These are phyloP conservation scores for Euwallacea fornicatus DNA, from an alignment of 1,140 invertebrate species.

Conservation along the genomic window DNA sequence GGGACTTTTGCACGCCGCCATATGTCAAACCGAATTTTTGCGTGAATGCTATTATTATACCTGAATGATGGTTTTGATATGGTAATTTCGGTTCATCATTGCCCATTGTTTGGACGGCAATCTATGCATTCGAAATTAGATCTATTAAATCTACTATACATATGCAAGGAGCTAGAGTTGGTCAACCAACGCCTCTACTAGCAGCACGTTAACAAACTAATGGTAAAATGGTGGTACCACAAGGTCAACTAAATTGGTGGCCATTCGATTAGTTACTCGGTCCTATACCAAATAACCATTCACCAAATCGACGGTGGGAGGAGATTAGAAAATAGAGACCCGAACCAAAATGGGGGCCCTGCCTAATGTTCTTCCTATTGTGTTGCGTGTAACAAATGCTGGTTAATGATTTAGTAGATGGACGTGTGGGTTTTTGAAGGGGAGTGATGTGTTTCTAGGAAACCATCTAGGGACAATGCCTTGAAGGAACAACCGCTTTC, in stretches of 20 bases:
- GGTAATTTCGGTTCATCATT: conserved; percentile 9
- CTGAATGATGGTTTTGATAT: conserved; percentile 12
- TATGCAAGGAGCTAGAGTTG: too few species aligned
- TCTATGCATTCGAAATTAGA: background rate
- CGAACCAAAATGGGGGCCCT: conserved; percentile 6
- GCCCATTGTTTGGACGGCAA: conserved; percentile 2
- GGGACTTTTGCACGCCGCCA: conserved; percentile 16
- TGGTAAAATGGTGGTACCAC: too few species aligned
- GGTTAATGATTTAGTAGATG: conserved; percentile 17
- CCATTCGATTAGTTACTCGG: conserved; percentile 12
- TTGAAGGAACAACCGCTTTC: too few species aligned
- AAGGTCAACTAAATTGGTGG: background rate
- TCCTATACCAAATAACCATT: conserved; percentile 11
- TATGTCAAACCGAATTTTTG: conserved; percentile 18
- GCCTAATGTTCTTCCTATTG: conserved; percentile 8
- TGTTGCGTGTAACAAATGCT: conserved; percentile 21
- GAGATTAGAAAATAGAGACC: conserved; percentile 28
- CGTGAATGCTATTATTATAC: conserved; percentile 7
- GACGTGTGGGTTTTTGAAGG: conserved; percentile 4
- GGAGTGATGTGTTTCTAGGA: background rate
- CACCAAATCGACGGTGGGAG: conserved; percentile 8
- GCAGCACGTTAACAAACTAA: too few species aligned
- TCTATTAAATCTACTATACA: too few species aligned
- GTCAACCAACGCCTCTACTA: too few species aligned
- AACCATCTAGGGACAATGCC: too few species aligned